phyloP scores from a whole-genome alignment of 2,888 invertebrate species.

The Sarcophaga carnaria region DNA sequence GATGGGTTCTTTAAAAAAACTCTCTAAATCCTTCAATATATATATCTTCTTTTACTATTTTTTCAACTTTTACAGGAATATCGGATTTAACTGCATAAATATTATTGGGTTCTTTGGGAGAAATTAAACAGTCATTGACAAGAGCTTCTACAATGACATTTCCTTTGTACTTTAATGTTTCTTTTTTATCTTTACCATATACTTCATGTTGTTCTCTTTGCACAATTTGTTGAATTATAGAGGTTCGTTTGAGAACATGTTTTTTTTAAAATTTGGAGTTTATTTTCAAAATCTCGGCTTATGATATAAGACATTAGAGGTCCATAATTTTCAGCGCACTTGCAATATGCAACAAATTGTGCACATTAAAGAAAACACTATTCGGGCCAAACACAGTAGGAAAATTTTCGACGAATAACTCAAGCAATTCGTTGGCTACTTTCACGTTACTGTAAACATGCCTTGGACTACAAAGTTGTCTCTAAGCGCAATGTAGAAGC shows the following conservation, averaged over 20 bases:
- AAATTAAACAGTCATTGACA: constrained; percentile 45
- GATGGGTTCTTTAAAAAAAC: constrained; percentile 25
- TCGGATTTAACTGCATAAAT: too few relatives aligned
- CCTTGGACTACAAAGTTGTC: background rate
- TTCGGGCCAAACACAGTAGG: too few relatives aligned
- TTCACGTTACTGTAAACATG: too few relatives aligned
- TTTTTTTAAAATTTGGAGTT: constrained; percentile 46
- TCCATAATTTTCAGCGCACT: constrained; percentile 24
- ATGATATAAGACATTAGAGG: constrained; percentile 24
- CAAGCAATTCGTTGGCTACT: too few relatives aligned
- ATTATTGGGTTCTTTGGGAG: constrained; percentile 32
- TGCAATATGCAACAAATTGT: constrained; percentile 25
- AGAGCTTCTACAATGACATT: constrained; percentile 22
- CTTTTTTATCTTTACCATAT: constrained; percentile 19
- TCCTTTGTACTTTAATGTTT: constrained; percentile 24
- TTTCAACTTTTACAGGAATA: background rate
- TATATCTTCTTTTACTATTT: background rate
- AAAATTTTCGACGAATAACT: too few relatives aligned
- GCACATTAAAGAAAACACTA: constrained; percentile 34
- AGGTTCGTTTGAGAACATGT: constrained; percentile 45
- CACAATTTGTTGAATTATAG: constrained; percentile 46
- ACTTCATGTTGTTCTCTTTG: constrained; percentile 26
- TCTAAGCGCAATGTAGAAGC: constrained; percentile 45
- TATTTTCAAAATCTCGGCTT: constrained; percentile 51
- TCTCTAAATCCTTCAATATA: constrained; percentile 4